These are phyloP conservation scores for Apogon talboti DNA, from an alignment of 2,797 vertebrate species.

Conservation along the genomic window DNA sequence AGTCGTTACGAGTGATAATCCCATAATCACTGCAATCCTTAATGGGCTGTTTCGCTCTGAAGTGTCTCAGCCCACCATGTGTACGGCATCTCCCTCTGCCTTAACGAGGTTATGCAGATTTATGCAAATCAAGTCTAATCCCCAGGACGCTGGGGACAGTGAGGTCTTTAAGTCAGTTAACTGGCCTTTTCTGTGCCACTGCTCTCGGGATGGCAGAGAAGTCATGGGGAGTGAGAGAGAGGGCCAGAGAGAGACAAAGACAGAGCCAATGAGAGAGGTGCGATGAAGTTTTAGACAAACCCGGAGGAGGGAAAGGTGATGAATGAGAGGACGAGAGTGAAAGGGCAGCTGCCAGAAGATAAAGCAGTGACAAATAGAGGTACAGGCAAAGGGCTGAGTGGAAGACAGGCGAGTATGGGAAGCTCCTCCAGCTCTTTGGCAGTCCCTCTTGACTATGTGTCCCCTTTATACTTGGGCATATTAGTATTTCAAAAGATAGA, in stretches of 20 bases:
- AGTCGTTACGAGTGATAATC: slow-evolving; percentile 73
- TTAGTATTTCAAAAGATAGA: slow-evolving; percentile 7
- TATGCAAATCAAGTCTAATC: slow-evolving; percentile 77
- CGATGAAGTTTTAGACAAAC: slow-evolving; percentile 46
- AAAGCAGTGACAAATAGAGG: slow-evolving; percentile 55
- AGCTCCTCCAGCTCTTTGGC: background rate
- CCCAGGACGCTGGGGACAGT: slow-evolving; percentile 35
- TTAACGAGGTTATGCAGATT: slow-evolving; percentile 79
- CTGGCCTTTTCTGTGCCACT: slow-evolving; percentile 44
- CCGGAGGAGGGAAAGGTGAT: slow-evolving; percentile 37
- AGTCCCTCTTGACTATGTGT: background rate
- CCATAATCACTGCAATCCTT: slow-evolving; percentile 72
- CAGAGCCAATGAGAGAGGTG: slow-evolving; percentile 31
- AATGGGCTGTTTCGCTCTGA: slow-evolving; percentile 71
- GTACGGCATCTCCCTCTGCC: slow-evolving; percentile 42
- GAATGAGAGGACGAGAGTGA: slow-evolving; percentile 46
- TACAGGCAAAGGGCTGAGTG: slow-evolving; percentile 37
- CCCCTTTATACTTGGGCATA: background rate
- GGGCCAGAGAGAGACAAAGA: slow-evolving; percentile 35
- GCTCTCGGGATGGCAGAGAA: slow-evolving; percentile 29
- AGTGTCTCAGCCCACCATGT: slow-evolving; percentile 66
- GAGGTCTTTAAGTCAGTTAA: slow-evolving; percentile 46
- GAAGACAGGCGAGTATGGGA: slow-evolving; percentile 10
- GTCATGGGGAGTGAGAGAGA: slow-evolving; percentile 35
- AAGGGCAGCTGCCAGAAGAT: slow-evolving; percentile 61